phyloP scores from a whole-genome alignment of 64 coral and sea anemone species.

The Orbicella faveolata region DNA sequence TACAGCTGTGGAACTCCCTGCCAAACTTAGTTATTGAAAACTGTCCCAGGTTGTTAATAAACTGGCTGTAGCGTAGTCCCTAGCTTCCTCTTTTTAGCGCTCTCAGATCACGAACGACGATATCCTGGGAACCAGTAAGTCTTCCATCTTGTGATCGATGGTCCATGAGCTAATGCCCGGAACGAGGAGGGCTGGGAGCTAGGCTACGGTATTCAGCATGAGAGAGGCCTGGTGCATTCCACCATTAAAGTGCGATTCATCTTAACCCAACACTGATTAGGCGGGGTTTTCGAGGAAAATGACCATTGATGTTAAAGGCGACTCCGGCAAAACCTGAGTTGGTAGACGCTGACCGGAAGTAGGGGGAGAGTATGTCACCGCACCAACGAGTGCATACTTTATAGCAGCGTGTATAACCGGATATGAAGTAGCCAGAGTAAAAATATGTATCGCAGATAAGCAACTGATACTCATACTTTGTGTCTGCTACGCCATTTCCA shows the following conservation, averaged over 20 bases:
- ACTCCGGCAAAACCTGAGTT: neutral
- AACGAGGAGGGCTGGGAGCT: too few relatives aligned
- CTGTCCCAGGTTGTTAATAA: too few relatives aligned
- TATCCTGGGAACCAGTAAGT: too few relatives aligned
- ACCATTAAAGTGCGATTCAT: neutral
- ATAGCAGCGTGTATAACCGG: slow-evolving; percentile 23
- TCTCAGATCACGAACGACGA: too few relatives aligned
- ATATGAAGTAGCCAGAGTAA: slow-evolving; percentile 16
- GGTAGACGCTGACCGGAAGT: slow-evolving; percentile 23
- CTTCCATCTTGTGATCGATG: too few relatives aligned
- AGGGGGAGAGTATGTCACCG: neutral
- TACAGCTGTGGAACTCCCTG: too few relatives aligned
- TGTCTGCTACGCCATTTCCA: neutral
- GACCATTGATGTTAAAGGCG: slow-evolving; percentile 29
- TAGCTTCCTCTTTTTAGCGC: too few relatives aligned
- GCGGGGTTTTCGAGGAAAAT: neutral
- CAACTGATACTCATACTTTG: slow-evolving; percentile 36
- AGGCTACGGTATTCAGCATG: too few relatives aligned
- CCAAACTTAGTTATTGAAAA: too few relatives aligned
- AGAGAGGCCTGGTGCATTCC: too few relatives aligned
- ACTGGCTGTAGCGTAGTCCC: too few relatives aligned
- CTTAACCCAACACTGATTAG: slow-evolving; percentile 44
- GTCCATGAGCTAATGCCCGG: too few relatives aligned
- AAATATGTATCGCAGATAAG: slow-evolving; percentile 34
- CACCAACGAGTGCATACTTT: slow-evolving; percentile 29